A percentile compares a stretch with the other conserved stretches of the same genome.
These are phyloP conservation scores for Elegia similella DNA, from an alignment of 2,888 invertebrate species.

Conservation along the genomic window DNA sequence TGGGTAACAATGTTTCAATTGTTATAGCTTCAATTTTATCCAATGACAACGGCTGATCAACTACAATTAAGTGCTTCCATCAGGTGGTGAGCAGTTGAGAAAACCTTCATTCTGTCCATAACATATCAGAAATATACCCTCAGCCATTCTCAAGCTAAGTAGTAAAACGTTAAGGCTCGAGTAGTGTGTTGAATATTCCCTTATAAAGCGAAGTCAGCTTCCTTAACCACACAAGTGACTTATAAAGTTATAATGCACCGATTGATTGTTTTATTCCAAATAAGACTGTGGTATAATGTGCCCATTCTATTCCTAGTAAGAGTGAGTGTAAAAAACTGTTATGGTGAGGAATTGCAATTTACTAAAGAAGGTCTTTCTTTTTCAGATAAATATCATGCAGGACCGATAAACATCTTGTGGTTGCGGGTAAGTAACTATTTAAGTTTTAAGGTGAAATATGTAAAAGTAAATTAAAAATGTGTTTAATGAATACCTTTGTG, in stretches of 20 bases:
- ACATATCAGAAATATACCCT: too few species aligned
- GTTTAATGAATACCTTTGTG: too few species aligned
- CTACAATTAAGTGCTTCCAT: too few species aligned
- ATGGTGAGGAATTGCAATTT: not conserved
- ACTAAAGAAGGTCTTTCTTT: slow-evolving; percentile 23
- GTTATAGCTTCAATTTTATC: too few species aligned
- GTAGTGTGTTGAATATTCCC: slow-evolving; percentile 11
- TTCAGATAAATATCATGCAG: slow-evolving; percentile 44
- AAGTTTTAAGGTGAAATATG: slow-evolving; percentile 6
- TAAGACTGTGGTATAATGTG: slow-evolving; percentile 13
- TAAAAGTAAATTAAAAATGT: too few species aligned
- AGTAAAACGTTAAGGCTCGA: too few species aligned
- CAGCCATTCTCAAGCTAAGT: too few species aligned
- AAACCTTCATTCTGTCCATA: too few species aligned
- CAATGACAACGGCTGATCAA: too few species aligned
- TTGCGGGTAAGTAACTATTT: slow-evolving; percentile 44
- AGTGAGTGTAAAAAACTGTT: not conserved
- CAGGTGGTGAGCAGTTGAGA: too few species aligned
- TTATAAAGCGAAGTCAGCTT: slow-evolving; percentile 25
- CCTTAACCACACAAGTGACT: slow-evolving; percentile 26
- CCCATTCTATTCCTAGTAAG: slow-evolving; percentile 4
- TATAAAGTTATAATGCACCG: slow-evolving; percentile 17
- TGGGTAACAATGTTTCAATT: too few species aligned
- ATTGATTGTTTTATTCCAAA: slow-evolving; percentile 21
- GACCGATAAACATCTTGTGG: slow-evolving; percentile 34